A percentile compares a stretch with the other conserved stretches of the same genome.
Conservation (phyloP, 2,113 vertebrate genomes). For the Poecile atricapillus region DNA sequence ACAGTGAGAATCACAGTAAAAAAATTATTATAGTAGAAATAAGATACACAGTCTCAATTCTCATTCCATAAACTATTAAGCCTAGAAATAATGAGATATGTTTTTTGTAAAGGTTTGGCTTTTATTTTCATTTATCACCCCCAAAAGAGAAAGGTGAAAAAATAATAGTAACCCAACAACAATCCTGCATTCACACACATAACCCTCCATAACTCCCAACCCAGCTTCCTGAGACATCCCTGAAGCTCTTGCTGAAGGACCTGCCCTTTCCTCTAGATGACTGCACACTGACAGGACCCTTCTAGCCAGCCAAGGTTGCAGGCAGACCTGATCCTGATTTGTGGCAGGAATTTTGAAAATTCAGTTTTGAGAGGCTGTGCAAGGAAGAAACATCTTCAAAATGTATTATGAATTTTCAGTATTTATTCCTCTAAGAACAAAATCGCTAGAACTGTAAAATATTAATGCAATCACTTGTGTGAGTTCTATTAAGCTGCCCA, state of each 20-base stretch:
- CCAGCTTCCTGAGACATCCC: not conserved
- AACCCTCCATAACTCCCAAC: fast-evolving
- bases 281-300: not conserved
- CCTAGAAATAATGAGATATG: not conserved
- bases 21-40: not conserved
- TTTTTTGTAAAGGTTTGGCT: not conserved
- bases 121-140: not conserved
- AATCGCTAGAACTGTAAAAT: not conserved
- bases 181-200: not conserved
- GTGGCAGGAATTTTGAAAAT: not conserved
- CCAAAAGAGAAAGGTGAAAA: not conserved
- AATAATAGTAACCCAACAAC: not conserved
- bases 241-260: not conserved
- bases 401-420: not conserved
- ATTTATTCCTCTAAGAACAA: not conserved
- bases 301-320: not conserved
- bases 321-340: not conserved
- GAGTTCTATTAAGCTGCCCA: not conserved
- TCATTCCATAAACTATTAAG: not conserved
- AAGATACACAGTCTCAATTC: not conserved
- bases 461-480: not conserved
- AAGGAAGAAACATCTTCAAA: not conserved
- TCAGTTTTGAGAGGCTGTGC: not conserved
- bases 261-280: not conserved
- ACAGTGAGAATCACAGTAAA: not conserved